Conservation (phyloP, 1,140 invertebrate genomes). For the Myzus persicae region DNA sequence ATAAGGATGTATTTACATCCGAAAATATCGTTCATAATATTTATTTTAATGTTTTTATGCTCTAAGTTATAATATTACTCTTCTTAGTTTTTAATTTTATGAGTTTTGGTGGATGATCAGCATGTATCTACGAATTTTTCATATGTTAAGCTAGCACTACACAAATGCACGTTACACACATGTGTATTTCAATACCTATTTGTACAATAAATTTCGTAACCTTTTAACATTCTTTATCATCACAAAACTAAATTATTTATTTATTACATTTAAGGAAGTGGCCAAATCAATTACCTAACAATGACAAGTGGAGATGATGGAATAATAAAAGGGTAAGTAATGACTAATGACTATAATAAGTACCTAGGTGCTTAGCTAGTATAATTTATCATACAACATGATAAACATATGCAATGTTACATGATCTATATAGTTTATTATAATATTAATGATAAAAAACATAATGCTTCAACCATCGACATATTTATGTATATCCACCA, state of each 20-base stretch:
- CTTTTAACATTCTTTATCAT: neutral
- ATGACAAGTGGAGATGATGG: constrained; percentile 37
- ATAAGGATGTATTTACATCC: neutral
- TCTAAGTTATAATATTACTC: neutral
- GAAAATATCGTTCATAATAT: neutral
- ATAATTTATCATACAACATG: neutral
- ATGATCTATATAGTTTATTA: neutral
- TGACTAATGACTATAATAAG: neutral
- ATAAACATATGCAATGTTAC: neutral
- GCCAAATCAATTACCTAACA: constrained; percentile 39
- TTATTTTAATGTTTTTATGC: neutral
- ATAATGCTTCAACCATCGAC: neutral
- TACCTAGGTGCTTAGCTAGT: neutral
- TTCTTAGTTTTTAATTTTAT: neutral
- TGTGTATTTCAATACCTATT: neutral
- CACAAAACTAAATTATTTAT: neutral
- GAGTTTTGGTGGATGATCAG: neutral
- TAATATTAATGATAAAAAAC: neutral
- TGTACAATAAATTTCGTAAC: neutral
- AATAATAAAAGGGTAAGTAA: constrained; percentile 41
- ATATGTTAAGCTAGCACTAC: neutral
- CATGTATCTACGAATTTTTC: neutral
- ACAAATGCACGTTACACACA: neutral
- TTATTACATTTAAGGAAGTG: constrained; percentile 34
- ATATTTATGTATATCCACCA: too few relatives aligned